A percentile compares a stretch with the other conserved stretches of the same genome.
Conservation (phyloP, 37 sponge, comb jelly and placozoan species). For the Cladorhizidae sp. region DNA sequence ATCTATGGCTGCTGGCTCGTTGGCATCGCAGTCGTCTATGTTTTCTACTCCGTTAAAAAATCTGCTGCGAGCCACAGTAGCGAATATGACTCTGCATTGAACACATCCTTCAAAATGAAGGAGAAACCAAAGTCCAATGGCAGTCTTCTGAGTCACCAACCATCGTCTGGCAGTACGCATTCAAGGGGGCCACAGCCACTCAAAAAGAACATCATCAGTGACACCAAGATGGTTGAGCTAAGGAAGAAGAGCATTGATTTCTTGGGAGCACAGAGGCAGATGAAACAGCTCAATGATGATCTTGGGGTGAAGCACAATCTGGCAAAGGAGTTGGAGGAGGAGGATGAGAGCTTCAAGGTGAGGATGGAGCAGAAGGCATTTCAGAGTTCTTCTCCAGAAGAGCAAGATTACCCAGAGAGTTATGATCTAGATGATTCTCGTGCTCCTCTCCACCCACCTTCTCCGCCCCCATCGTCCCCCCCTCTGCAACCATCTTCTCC, state of each 20-base stretch:
- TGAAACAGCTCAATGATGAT: conserved; percentile 22
- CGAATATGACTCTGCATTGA: too few relatives aligned
- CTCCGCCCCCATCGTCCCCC: background rate
- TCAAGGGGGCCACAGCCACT: conserved; percentile 22
- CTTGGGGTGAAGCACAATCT: conserved; percentile 7
- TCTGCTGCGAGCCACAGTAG: too few relatives aligned
- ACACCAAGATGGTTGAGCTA: conserved; percentile 44
- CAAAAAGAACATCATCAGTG: conserved; percentile 30
- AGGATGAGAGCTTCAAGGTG: background rate
- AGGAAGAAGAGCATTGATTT: conserved; percentile 60
- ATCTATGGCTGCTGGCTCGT: conserved; percentile 52
- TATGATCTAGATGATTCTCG: background rate
- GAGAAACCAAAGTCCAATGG: too few relatives aligned
- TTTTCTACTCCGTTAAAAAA: conserved; percentile 24
- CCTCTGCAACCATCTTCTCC: conserved; percentile 4
- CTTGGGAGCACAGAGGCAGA: conserved; percentile 8
- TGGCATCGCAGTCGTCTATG: conserved; percentile 10
- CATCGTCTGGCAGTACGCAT: background rate
- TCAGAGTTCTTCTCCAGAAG: background rate
- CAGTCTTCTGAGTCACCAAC: background rate
- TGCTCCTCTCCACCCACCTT: background rate
- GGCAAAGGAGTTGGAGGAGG: background rate
- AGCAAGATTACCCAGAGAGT: background rate
- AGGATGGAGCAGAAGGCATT: background rate
- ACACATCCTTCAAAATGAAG: background rate